Percentiles rank a stretch among this genome's conserved stretches.
phyloP scores from a whole-genome alignment of 2,888 invertebrate species.

The Dryomyza anilis region DNA sequence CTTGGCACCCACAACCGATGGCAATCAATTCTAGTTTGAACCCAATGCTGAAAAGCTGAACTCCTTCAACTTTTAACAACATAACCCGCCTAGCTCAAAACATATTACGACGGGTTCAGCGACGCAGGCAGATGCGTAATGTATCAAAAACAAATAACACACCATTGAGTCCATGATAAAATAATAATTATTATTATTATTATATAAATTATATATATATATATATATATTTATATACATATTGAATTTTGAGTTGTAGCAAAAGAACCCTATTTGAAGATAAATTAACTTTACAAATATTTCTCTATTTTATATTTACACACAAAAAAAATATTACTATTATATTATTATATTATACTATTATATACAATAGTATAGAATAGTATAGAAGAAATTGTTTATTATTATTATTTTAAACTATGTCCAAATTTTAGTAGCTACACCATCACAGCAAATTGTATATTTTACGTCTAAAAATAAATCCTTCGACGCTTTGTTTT shows the following conservation, averaged over 20 bases:
- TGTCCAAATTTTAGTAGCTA: slow-evolving; percentile 2
- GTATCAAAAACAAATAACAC: slow-evolving; percentile 32
- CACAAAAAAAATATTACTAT: not conserved
- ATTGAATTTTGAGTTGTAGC: slow-evolving; percentile 28
- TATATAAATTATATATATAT: slow-evolving; percentile 38
- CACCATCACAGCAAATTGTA: slow-evolving; percentile 10
- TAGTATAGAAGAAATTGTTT: not conserved
- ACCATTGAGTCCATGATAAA: slow-evolving; percentile 38
- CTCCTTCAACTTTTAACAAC: slow-evolving; percentile 56
- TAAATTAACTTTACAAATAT: slow-evolving; percentile 22
- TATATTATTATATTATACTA: no score
- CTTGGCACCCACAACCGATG: slow-evolving; percentile 77
- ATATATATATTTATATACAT: slow-evolving; percentile 17
- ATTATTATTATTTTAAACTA: slow-evolving; percentile 10
- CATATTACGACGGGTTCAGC: no score
- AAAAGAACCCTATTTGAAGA: slow-evolving; percentile 21
- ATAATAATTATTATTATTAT: slow-evolving; percentile 40
- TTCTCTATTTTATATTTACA: slow-evolving; percentile 25
- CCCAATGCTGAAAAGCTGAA: slow-evolving; percentile 67
- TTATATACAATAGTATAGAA: not conserved
- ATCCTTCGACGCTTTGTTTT: slow-evolving; percentile 14
- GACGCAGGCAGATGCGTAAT: slow-evolving; percentile 9
- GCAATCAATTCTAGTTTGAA: slow-evolving; percentile 85
- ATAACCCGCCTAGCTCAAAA: slow-evolving; percentile 25
- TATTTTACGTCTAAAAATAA: slow-evolving; percentile 19